Conservation (phyloP, 2,113 vertebrate species). For the Strix uralensis region DNA sequence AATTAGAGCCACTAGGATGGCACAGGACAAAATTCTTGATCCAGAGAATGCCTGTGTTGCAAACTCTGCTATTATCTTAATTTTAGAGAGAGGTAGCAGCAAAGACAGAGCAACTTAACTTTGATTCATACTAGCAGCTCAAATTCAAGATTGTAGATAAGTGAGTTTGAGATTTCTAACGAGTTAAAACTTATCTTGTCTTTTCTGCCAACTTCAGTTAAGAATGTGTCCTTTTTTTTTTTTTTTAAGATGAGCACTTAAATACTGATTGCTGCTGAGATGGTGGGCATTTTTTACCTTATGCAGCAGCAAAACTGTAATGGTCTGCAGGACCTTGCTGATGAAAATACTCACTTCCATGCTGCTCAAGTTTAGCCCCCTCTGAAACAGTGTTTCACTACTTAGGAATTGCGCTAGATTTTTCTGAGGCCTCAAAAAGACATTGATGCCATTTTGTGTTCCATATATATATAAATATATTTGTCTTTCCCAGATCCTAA, state of each 20-base stretch:
- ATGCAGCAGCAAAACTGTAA: not conserved
- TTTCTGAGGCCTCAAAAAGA: not conserved
- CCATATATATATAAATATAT: not conserved
- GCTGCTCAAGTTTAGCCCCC: not conserved
- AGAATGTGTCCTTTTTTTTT: not conserved
- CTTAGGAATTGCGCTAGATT: not conserved
- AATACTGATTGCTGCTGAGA: not conserved
- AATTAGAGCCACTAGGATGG: not conserved
- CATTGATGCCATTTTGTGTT: not conserved
- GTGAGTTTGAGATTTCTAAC: constrained; percentile 3
- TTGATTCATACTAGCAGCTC: not conserved
- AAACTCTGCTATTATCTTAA: not conserved
- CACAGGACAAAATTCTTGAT: not conserved
- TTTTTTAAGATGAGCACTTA: not conserved
- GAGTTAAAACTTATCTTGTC: constrained; percentile 32
- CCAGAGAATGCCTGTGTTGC: not conserved
- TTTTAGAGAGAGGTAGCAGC: not conserved
- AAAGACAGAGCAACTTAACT: not conserved
- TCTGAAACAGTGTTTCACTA: not conserved
- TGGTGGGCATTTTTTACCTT: not conserved
- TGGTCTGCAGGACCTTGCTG: not conserved
- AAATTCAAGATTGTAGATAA: constrained; percentile 22
- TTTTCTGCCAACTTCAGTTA: constrained; percentile 35
- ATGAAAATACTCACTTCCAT: not conserved
- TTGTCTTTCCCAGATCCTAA: not conserved